Conservation (phyloP, 1,140 invertebrate species). For the Chironomus tepperi region DNA sequence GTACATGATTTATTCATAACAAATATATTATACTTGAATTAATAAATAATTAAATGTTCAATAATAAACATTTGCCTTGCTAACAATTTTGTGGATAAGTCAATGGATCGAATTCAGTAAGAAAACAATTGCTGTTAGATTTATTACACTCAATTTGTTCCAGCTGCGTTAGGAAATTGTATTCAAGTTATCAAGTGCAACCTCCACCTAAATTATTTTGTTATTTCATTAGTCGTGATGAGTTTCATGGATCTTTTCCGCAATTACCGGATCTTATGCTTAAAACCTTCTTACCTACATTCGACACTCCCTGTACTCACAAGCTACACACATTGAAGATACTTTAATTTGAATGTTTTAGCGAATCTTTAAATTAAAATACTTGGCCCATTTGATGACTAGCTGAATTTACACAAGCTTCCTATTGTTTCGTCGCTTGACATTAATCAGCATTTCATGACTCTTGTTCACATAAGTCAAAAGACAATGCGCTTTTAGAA, state of each 20-base stretch:
- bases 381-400: too few relatives aligned
- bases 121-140: not conserved
- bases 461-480: too few relatives aligned
- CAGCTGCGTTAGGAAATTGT: not conserved
- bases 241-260: not conserved
- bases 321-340: too few relatives aligned
- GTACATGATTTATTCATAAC: not conserved
- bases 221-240: not conserved
- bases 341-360: too few relatives aligned
- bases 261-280: not conserved
- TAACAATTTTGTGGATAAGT: not conserved
- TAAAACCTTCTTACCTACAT: not conserved
- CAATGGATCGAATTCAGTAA: not conserved
- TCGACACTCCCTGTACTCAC: not conserved
- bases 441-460: not conserved
- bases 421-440: not conserved
- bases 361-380: too few relatives aligned
- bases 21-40: not conserved
- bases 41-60: not conserved
- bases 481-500: too few relatives aligned
- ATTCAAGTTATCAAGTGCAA: not conserved
- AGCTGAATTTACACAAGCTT: too few relatives aligned
- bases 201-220: not conserved
- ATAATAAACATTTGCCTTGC: not conserved
- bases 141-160: not conserved